phyloP scores from a whole-genome alignment of 2,797 vertebrate genomes.

The Poecilia gillii region DNA sequence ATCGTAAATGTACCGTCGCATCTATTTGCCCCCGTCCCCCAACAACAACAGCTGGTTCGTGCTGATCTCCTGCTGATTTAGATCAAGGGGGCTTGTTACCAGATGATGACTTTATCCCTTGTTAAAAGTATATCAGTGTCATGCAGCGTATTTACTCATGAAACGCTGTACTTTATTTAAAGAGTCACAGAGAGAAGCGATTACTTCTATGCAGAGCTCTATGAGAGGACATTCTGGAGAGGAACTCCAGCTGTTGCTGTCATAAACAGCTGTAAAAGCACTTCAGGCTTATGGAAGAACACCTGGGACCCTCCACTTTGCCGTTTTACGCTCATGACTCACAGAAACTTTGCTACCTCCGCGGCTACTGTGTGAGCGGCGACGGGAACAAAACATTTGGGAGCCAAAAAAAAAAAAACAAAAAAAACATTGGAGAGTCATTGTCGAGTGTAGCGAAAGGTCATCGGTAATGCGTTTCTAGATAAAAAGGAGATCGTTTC shows the following conservation, averaged over 20 bases:
- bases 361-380: slow-evolving; percentile 7
- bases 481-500: slow-evolving; percentile 58
- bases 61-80: slow-evolving; percentile 50
- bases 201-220: slow-evolving; percentile 36
- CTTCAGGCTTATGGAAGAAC: slow-evolving; percentile 20
- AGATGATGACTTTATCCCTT: slow-evolving; percentile 60
- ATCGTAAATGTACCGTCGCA: slow-evolving; percentile 16
- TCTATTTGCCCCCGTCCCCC: slow-evolving; percentile 10
- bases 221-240: slow-evolving; percentile 10
- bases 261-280: slow-evolving; percentile 22
- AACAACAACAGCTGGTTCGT: slow-evolving; percentile 25
- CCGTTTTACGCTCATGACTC: slow-evolving; percentile 24
- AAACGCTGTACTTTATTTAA: slow-evolving; percentile 51
- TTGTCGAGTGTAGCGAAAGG: not conserved
- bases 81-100: slow-evolving; percentile 29
- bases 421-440: not conserved
- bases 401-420: not conserved
- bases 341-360: slow-evolving; percentile 15
- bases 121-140: slow-evolving; percentile 74
- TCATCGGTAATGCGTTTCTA: slow-evolving; percentile 41
- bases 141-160: slow-evolving; percentile 31
- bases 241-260: slow-evolving; percentile 34
- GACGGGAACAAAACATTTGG: slow-evolving; percentile 19
- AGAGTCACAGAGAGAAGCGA: slow-evolving; percentile 38
- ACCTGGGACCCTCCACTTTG: slow-evolving; percentile 38